Base-by-base conservation (phyloP, 2,888 invertebrate genomes). In the Ichneumoninae sp. region DNA sequence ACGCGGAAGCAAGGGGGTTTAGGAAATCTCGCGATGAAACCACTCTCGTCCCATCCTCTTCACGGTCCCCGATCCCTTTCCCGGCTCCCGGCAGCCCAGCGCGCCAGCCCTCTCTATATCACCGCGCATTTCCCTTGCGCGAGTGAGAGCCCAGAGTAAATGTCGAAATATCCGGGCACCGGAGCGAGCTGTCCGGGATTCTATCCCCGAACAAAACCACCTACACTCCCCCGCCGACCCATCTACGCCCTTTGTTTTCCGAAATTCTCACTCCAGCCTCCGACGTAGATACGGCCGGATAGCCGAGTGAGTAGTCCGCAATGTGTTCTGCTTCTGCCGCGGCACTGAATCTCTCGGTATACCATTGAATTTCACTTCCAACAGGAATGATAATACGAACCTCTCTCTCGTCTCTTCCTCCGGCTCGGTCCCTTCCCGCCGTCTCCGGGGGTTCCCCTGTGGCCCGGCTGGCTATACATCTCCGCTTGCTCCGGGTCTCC, bases 291-390 rank as follows among this genome's bases (percentile, higher is more conserved):
- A 74, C n/a, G 63, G 52, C 70, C 26, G 60, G 52, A 73, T 57
- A 63, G 63, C 63, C 74, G 63, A 74, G 74, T 74, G 74, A 75
- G 74, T 65, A 65, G 74, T 75, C 47, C 16, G 74, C 74, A 63
- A 33, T 75, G 74, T 65, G 74, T 50, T 75, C 63, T 52, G 63
- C 78, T 78, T 74, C 47, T 74, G 69, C 52, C 52, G 63, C 63
- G 44, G 79, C 65, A 66, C 47, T 74, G 69, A 63, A 71, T 80
- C 75, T 69, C 83, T 63, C 70, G 60, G 75, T 71, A 75, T 78
- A 75, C 83, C 86, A 86, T 85, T 81, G 85, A 85, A 86, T 85
- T 87, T 83, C 83, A 86, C 81, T 85, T 79, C 71, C 77, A 66
- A 69, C 74, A 68, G 70, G 83, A 83, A 85, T 81, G 81, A 82